phyloP scores from a whole-genome alignment of 1,140 invertebrate species.

The Chrysomallon squamiferum region DNA sequence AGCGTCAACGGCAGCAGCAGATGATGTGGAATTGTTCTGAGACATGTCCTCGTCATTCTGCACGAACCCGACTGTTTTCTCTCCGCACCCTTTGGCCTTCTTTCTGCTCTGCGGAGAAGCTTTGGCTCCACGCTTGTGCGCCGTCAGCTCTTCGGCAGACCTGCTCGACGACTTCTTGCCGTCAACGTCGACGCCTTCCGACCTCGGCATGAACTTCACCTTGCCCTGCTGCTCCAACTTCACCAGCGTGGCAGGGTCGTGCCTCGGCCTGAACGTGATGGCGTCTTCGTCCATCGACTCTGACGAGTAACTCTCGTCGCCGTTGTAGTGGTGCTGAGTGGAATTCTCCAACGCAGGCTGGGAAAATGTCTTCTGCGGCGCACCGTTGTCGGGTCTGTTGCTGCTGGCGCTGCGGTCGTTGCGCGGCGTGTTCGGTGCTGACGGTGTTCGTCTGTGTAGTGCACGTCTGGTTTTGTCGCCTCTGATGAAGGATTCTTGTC shows the following conservation, averaged over 20 bases:
- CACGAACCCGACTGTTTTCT: slow-evolving; percentile 19
- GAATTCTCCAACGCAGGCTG: slow-evolving; percentile 22
- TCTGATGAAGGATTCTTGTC: slow-evolving; percentile 47
- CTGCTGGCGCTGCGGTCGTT: slow-evolving; percentile 15
- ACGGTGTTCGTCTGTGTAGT: slow-evolving; percentile 44
- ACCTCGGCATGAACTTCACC: too few relatives aligned
- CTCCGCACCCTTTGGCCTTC: slow-evolving; percentile 19
- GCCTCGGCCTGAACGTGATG: slow-evolving; percentile 19
- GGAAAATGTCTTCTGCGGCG: slow-evolving; percentile 21
- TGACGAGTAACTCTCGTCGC: too few relatives aligned
- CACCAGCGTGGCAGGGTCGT: background rate
- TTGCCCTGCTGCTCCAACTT: too few relatives aligned
- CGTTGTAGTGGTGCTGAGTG: slow-evolving; percentile 11
- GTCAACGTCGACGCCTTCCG: too few relatives aligned
- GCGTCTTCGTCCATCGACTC: slow-evolving; percentile 1
- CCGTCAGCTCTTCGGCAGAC: slow-evolving; percentile 19
- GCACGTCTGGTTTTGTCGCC: slow-evolving; percentile 49
- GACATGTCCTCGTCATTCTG: background rate
- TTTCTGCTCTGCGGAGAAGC: slow-evolving; percentile 37
- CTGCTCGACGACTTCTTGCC: slow-evolving; percentile 5
- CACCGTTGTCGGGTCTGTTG: background rate
- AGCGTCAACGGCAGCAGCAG: slow-evolving; percentile 38
- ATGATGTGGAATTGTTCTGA: background rate
- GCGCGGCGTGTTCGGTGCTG: slow-evolving; percentile 47
- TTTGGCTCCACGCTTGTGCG: slow-evolving; percentile 25